A percentile compares a stretch with the other conserved stretches of the same genome.
phyloP scores from a whole-genome alignment of 2,888 invertebrate genomes.

The Sarcophaga variegata region DNA sequence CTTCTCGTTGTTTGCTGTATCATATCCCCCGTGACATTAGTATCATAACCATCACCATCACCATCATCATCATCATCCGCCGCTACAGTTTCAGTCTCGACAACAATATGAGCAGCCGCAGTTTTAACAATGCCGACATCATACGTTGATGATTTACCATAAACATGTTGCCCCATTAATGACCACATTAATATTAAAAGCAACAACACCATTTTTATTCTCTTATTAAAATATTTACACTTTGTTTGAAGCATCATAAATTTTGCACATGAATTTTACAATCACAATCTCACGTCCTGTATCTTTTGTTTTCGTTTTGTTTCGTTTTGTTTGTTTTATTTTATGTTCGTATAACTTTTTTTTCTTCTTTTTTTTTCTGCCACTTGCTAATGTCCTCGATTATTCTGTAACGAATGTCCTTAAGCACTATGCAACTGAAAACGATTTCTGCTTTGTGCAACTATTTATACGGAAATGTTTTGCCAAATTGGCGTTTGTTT shows the following conservation, averaged over 20 bases:
- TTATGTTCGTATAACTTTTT: no score
- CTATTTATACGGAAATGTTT: not conserved
- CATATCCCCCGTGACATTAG: constrained; percentile 8
- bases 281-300: constrained; percentile 36
- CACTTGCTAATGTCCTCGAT: not conserved
- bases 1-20: constrained; percentile 26
- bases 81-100: not conserved
- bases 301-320: constrained; percentile 2
- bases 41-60: constrained; percentile 27
- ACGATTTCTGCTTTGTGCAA: not conserved
- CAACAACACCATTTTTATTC: constrained; percentile 70
- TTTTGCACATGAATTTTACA: constrained; percentile 42
- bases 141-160: constrained; percentile 54
- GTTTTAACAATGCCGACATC: constrained; percentile 31
- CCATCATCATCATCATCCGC: not conserved
- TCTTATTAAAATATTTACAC: constrained; percentile 71
- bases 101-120: constrained; percentile 13
- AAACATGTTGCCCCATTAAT: constrained; percentile 67
- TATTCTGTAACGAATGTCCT: not conserved
- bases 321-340: constrained; percentile 6
- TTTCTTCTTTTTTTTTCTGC: no score
- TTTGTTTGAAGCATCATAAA: constrained; percentile 66
- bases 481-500: not conserved
- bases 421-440: not conserved
- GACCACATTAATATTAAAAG: constrained; percentile 71